Percentiles rank a stretch among this genome's conserved stretches.
These are phyloP conservation scores for Semotilus atromaculatus DNA, from an alignment of 2,797 vertebrate species.

Conservation along the genomic window DNA sequence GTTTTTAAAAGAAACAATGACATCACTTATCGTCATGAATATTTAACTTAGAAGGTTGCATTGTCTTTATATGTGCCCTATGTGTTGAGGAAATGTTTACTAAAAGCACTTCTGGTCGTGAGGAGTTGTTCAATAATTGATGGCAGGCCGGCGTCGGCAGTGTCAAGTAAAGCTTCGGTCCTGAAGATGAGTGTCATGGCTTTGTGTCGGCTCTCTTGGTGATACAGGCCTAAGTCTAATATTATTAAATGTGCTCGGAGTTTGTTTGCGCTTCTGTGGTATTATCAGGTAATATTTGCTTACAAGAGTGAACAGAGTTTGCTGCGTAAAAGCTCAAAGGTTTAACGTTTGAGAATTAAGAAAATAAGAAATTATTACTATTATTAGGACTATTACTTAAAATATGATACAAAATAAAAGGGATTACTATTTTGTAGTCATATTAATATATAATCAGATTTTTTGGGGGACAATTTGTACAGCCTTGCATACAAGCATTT, in stretches of 20 bases:
- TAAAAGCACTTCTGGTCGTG: slow-evolving; percentile 20
- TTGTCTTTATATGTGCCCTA: not conserved
- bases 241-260: slow-evolving; percentile 25
- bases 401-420: not conserved
- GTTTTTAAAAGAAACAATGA: not conserved
- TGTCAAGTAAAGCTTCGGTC: slow-evolving; percentile 27
- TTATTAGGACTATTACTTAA: not conserved
- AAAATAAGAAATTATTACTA: not conserved
- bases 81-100: slow-evolving; percentile 37
- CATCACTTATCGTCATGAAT: slow-evolving; percentile 9
- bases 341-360: not conserved
- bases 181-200: slow-evolving; percentile 29
- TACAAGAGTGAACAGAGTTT: not conserved
- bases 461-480: too few relatives aligned
- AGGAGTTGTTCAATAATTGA: slow-evolving; percentile 54
- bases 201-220: slow-evolving; percentile 10
- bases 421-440: not conserved
- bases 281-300: slow-evolving; percentile 34
- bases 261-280: not conserved
- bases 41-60: not conserved
- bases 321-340: not conserved
- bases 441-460: not conserved
- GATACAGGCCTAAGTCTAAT: slow-evolving; percentile 19
- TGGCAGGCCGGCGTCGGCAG: slow-evolving; percentile 19
- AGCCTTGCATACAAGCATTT: not conserved